Percentiles rank a stretch among this genome's conserved stretches.
Conservation (phyloP, 2,888 invertebrate species). For the Oxyscelio sp. region DNA sequence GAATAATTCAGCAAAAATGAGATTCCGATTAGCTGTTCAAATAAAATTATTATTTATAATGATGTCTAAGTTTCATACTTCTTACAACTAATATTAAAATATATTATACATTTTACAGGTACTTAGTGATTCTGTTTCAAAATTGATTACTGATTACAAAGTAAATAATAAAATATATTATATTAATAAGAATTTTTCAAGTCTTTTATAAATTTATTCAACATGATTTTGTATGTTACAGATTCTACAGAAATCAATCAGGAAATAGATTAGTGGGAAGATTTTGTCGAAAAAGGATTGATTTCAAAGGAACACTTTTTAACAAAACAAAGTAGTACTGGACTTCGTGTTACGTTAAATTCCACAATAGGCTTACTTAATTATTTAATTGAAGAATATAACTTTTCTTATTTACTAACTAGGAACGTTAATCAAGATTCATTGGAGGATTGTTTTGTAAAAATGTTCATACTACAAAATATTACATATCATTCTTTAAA, state of each 20-base stretch:
- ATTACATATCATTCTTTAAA: background rate
- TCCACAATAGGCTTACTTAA: conserved; percentile 57
- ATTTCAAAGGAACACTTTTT: conserved; percentile 53
- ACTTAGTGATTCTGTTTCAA: conserved; percentile 15
- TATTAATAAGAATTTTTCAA: background rate
- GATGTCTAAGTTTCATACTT: background rate
- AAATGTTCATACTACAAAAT: conserved; percentile 8
- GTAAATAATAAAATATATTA: conserved; percentile 2
- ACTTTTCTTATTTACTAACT: conserved; percentile 54
- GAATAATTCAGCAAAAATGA: conserved; percentile 54
- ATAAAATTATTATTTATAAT: conserved; percentile 31
- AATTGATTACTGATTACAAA: background rate
- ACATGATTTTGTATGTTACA: conserved; percentile 33
- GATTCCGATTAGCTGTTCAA: conserved; percentile 58
- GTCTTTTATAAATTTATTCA: background rate
- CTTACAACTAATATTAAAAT: background rate
- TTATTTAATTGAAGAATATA: conserved; percentile 42
- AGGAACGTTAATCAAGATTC: conserved; percentile 66
- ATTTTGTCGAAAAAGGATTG: conserved; percentile 40
- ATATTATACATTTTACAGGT: conserved; percentile 6
- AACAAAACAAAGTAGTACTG: conserved; percentile 58
- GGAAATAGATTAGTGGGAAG: conserved; percentile 65
- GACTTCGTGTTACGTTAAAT: conserved; percentile 58
- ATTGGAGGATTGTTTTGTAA: conserved; percentile 43
- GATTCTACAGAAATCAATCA: conserved; percentile 54